These are phyloP conservation scores for Nothura maculosa DNA, from an alignment of 2,797 vertebrate genomes.

Conservation along the genomic window DNA sequence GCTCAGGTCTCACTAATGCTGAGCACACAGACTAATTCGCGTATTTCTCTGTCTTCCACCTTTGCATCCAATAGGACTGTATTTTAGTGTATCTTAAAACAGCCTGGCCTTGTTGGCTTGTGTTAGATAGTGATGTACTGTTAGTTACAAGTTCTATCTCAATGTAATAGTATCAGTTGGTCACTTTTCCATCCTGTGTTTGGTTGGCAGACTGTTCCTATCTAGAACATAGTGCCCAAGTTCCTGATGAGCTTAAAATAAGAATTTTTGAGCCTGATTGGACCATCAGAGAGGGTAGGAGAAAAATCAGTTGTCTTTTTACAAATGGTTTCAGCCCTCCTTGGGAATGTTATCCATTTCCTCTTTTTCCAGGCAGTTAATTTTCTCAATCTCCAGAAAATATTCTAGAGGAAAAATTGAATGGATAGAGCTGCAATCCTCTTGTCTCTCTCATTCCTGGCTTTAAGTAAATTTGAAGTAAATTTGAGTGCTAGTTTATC, in stretches of 20 bases:
- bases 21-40: not conserved
- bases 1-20: not conserved
- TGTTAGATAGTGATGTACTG: not conserved
- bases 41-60: accelerated
- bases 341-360: not conserved
- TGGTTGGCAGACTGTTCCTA: not conserved
- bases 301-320: not conserved
- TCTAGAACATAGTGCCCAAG: not conserved
- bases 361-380: not conserved
- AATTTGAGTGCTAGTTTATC: not conserved
- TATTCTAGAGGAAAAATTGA: not conserved
- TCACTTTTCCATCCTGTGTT: not conserved
- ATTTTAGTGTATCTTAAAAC: not conserved
- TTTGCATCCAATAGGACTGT: not conserved
- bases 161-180: not conserved
- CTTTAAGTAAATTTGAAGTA: not conserved
- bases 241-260: not conserved
- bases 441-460: not conserved
- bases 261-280: not conserved
- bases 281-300: not conserved
- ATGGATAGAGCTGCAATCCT: not conserved
- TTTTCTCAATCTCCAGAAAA: not conserved
- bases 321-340: not conserved
- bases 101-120: not conserved
- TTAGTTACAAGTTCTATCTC: not conserved